phyloP scores from a whole-genome alignment of 2,797 vertebrate genomes.

The Diglossa cyanea region DNA sequence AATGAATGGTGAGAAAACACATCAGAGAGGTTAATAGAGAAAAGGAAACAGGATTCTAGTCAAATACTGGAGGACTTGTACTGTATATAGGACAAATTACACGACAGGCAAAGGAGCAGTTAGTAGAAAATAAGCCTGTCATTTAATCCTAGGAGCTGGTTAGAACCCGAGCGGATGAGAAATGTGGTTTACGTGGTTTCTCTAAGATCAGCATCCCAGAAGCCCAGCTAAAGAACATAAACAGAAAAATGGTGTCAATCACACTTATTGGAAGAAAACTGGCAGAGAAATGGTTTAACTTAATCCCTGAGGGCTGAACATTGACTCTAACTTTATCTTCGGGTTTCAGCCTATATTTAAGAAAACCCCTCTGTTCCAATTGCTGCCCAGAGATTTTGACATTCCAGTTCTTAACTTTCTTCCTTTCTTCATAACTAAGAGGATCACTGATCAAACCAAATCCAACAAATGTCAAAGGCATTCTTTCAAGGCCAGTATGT shows the following conservation, averaged over 20 bases:
- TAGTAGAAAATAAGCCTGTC: conserved; percentile 56
- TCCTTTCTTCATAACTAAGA: background rate
- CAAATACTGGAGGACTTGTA: conserved; percentile 6
- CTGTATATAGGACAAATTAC: conserved; percentile 45
- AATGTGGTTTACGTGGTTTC: conserved; percentile 57
- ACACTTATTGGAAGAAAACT: background rate
- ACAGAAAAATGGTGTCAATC: conserved; percentile 40
- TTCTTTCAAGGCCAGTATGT: background rate
- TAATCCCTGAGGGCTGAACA: background rate
- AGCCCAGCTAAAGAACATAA: conserved; percentile 48
- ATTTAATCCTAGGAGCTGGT: conserved; percentile 52
- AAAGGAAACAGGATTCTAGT: background rate
- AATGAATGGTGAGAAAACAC: conserved; percentile 2
- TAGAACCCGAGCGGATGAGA: conserved; percentile 30
- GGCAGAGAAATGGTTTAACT: background rate
- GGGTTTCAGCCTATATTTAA: background rate
- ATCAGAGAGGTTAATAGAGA: background rate
- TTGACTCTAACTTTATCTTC: conserved; percentile 1
- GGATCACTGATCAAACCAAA: conserved; percentile 7
- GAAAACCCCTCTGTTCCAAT: conserved; percentile 13
- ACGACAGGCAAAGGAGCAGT: conserved; percentile 33
- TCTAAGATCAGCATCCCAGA: conserved; percentile 50
- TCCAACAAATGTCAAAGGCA: conserved; percentile 16
- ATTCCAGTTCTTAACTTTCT: conserved; percentile 1
- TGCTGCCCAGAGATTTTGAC: background rate